Evolutionary conservation across 1,140 invertebrate genomes (phyloP), one percentile per base, ranked within the genome.

Genomic region (Trachymyrmex septentrionalis): DNA sequence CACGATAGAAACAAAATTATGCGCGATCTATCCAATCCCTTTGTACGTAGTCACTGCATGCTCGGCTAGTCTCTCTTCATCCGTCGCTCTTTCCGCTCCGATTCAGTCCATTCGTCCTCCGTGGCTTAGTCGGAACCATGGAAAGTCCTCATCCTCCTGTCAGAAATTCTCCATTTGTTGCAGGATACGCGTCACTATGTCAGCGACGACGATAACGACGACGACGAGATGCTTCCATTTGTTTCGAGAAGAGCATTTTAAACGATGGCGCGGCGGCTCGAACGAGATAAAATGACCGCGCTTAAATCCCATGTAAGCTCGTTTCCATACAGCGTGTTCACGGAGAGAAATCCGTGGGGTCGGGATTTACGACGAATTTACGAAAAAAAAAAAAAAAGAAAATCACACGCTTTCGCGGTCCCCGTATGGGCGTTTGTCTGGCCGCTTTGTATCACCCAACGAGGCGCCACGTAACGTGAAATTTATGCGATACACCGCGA

Each of bases 1-100:
- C 61, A 67, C 64, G 38, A 55, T 16, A 66, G 71, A 24, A 53
- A 80, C 61, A 57, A 85, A 80, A 85, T 85, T 85, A 77, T 67
- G 14, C 21, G 48, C 59, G 59, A 85, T 66, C 21, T 73, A 53
- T 50, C 21, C 30, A 53, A 16, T 16, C 59, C 9, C 82, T 85
- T 78, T 66, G 73, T 53, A 61, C 30, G 44, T 34, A 55, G 53
- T 78, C 61, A 77, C 38, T 44, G 38, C 59, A 85, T 48, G 72
- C 82, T 77, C 48, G 27, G 30, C 82, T 85, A 57, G 63, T 30
- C 59, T 10, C 72, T 38, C 27, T 38, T 61, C 67, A 30, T 72
- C 67, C 67, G 12, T 82, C 67, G 21, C 34, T 10, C 64, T 55
- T 69, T 38, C 34, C 16, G 16, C 34, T 48, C 4, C 34, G 67